Conservation (phyloP, 2,797 vertebrate species). For the Thamnophis elegans region DNA sequence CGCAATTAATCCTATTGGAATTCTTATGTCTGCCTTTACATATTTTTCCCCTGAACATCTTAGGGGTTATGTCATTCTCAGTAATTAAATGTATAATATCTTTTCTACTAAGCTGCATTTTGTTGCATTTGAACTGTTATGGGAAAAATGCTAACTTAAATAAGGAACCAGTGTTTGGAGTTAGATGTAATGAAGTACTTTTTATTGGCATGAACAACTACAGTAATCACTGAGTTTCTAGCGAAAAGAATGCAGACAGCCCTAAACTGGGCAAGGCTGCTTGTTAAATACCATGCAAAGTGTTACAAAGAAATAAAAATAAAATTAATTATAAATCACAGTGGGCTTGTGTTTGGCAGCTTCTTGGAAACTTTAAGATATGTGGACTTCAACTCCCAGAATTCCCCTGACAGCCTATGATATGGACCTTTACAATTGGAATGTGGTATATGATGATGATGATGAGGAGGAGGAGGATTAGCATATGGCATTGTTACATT, state of each 20-base stretch:
- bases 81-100: constrained; percentile 41
- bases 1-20: constrained; percentile 48
- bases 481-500: neutral
- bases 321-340: neutral
- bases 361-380: neutral
- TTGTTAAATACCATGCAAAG: neutral
- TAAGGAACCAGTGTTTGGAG: neutral
- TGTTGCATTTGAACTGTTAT: neutral
- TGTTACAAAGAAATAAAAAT: neutral
- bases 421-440: neutral
- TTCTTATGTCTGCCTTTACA: constrained; percentile 35
- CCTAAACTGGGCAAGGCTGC: neutral
- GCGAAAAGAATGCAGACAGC: neutral
- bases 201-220: neutral
- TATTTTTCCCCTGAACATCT: constrained; percentile 45
- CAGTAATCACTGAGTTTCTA: neutral
- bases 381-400: neutral
- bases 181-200: neutral
- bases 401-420: neutral
- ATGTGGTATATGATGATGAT: neutral
- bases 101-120: constrained; percentile 33
- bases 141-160: neutral
- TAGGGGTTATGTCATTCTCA: constrained; percentile 36
- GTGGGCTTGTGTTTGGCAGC: neutral
- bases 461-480: neutral